Evolutionary conservation across 2,113 vertebrate species (phyloP), one percentile per base, ranked within the genome.

Genomic region (Epinephelus fuscoguttatus): DNA sequence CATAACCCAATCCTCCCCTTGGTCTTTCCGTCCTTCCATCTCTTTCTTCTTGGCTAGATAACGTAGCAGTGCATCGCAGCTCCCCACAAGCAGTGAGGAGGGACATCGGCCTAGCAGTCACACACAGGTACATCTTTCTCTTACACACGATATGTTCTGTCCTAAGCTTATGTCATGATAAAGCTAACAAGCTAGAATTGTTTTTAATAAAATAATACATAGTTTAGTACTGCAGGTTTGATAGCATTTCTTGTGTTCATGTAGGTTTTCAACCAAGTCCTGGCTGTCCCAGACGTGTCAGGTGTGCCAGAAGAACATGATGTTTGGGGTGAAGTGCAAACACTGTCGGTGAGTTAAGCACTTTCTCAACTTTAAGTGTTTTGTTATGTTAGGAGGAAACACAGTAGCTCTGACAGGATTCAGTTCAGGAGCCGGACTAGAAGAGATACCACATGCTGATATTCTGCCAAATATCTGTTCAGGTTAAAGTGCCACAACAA

Each of bases 401-500:
- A 17, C 27, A 13, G 21, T n/a, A n/a, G 30, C 59, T 42, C n/a
- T 47, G 47, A 27, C 12, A 17, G 25, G 10, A 67, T 57, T 69
- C 11, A 33, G 3, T 11, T 12, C 18, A n/a, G 37, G 15, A 27
- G 33, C 50, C 69, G 53, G 14, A 69, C 27, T 18, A 45, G 2
- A 77, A 19, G 45, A 57, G 18, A 5, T 42, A 21, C 47, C 71
- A 45, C 33, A 21, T 68, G 33, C 17, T 49, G 67, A 66, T 21
- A 25, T 62, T 27, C 17, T 77, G n/a, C 21, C 42, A 74, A 53
- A 19, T 81, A 56, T 87, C 33, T 67, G 30, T 86, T 45, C 94
- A 99, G 98, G 93, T 97, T 99, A 95, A 99, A 99, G 94, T 99
- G 98, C 95, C 98, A 99, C 86, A 99, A 99, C 95, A 99, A 98